Evolutionary conservation across 2,113 vertebrate genomes (phyloP), one percentile per base, ranked within the genome.

Genomic region (Symphodus melops): DNA sequence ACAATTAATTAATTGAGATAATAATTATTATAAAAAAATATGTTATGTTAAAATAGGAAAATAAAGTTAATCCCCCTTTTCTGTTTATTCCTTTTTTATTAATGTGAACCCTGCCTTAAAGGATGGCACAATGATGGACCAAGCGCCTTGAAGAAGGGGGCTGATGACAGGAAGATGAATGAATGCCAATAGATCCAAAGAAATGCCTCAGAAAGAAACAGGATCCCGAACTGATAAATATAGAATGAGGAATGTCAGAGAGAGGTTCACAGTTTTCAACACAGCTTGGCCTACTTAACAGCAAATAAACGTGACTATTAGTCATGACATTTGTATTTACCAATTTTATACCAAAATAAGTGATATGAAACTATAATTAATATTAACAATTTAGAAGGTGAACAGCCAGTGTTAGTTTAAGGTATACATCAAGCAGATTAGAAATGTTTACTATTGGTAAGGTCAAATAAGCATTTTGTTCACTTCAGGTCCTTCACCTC

Each of bases 101-200:
- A 54, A 48, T 39, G 8, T 19, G 21, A 62, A 46, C 9, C 1
- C 33, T 13, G 2, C 61, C 37, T 81, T 73, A 57, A 55, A 75
- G 70, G 67, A 75, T 59, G 63, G 61, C 41, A 49, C 54, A 74
- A 20, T 77, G 85, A 86, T 48, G 19, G 83, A 79, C 82, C n/a
- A 72, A 64, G 57, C 20, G 16, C 64, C 81, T 83, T 84, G 79
- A 60, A 54, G 52, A 48, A 67, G 71, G 53, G 44, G 25, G 72
- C 46, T 74, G 89, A 55, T 90, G 88, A 92, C 89, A 92, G 81
- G 68, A 91, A 91, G 88, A 91, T 1, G 70, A 86, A 92, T 88
- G 81, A 68, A 86, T 86, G 88, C 72, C 75, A 88, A 88, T 75
- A 86, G 89, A 92, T 81, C 72, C 71, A 0, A 36, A 86, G 80